phyloP scores from a whole-genome alignment of 2,113 vertebrate genomes.

The Gulo gulo region DNA sequence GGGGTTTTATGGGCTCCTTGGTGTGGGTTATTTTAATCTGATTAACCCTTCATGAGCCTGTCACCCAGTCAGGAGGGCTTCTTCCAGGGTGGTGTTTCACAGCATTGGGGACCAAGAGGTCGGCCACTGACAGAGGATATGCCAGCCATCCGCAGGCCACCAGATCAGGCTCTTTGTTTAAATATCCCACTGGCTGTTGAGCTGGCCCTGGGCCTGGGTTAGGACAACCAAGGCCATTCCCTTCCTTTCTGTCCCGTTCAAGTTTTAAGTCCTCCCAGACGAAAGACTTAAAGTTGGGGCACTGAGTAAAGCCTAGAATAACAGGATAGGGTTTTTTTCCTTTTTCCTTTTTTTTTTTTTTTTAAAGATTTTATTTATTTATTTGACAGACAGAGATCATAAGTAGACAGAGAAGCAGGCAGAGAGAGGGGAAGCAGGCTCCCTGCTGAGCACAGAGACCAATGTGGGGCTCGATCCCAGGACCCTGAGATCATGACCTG shows the following conservation, averaged over 20 bases:
- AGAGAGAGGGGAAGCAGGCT: no score
- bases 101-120: not conserved
- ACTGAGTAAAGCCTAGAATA: not conserved
- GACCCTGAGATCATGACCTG: no score
- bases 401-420: no score
- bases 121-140: not conserved
- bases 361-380: no score
- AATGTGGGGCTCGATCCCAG: no score
- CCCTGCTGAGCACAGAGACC: no score
- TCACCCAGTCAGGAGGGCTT: not conserved
- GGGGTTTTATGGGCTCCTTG: not conserved
- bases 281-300: not conserved
- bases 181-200: not conserved
- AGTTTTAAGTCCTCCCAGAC: no score
- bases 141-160: no score
- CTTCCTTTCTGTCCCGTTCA: not conserved
- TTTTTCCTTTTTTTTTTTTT: not conserved
- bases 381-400: no score
- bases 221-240: not conserved
- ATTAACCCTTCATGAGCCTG: not conserved
- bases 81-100: not conserved
- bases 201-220: not conserved
- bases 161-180: not conserved
- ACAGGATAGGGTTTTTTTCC: not conserved
- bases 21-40: not conserved